These are phyloP conservation scores for Knipowitschia caucasica DNA, from an alignment of 2,797 vertebrate genomes.

Conservation along the genomic window DNA sequence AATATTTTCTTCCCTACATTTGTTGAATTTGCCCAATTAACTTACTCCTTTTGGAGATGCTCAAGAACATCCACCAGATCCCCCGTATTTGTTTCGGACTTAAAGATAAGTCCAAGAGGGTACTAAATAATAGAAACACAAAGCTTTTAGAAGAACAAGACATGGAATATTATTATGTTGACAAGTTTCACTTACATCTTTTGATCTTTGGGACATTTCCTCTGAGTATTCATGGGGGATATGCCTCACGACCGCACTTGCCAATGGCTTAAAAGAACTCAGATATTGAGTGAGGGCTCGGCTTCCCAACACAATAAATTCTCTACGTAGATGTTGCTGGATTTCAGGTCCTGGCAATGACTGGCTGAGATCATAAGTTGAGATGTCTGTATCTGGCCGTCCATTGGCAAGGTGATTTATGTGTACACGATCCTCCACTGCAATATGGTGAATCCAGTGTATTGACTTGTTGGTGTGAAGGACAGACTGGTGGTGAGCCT, in stretches of 20 bases:
- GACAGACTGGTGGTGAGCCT: no score
- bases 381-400: not conserved
- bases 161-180: not conserved
- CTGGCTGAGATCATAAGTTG: not conserved
- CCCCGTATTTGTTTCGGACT: not conserved
- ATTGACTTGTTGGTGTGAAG: no score
- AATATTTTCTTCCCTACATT: no score
- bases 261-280: not conserved
- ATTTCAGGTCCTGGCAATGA: not conserved
- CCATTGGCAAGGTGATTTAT: not conserved
- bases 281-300: no score
- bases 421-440: not conserved
- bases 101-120: no score
- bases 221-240: not conserved
- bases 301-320: no score
- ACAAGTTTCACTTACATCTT: not conserved
- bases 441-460: no score
- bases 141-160: no score
- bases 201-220: not conserved
- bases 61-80: not conserved
- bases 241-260: not conserved
- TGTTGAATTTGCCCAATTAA: no score
- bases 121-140: no score
- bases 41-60: not conserved
- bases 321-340: not conserved